Base-by-base conservation (phyloP, 2,797 vertebrate genomes). In the Neostethus bicornis region DNA sequence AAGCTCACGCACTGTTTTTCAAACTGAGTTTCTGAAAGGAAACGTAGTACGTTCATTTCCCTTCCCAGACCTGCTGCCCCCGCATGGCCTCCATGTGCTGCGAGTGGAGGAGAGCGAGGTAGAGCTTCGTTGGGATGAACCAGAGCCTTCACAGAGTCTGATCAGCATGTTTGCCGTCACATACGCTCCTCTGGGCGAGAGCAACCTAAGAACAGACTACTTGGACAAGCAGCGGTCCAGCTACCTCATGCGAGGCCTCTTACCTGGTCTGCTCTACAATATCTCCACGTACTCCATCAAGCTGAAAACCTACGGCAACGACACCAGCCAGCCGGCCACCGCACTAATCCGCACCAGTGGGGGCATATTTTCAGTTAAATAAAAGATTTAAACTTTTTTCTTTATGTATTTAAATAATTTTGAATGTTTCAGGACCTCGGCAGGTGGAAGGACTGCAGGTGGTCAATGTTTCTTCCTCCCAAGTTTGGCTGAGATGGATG, bases 271-370 rank as follows among this genome's bases (percentile, higher is more conserved):
- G 59, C 91, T 95, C 61, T 99, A 98, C 92, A 99, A 98, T 89
- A 96, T 99, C 92, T 97, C 96, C 10, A 93, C 96, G 66, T 94
- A 95, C 90, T 96, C 96, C 3, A 92, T 97, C 90, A 97, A 96
- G 80, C 93, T 94, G 66, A 96, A 95, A 78, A 65, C 90, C 84
- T 94, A 96, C 89, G 94, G 92, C 90, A 94, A 93, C 53, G 96
- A 99, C 90, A 92, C 96, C 86, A 99, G 97, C 87, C 93, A 94
- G 78, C 94, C 97, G 0, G 89, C 91, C 58, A 87, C 91, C 7
- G 93, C 96, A 17, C 92, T 96, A 24, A 90, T 95, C 44, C 96
- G 92, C 80, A 98, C 96, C 29, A 92, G 97, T 99, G 87, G 96
- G 97, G 74, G 20, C 24, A 0, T 3, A 13, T 28, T 45, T 41